Evolutionary conservation across 1,140 invertebrate species (phyloP), one percentile per base, ranked within the genome.

Genomic region (Metaphire vulgaris): DNA sequence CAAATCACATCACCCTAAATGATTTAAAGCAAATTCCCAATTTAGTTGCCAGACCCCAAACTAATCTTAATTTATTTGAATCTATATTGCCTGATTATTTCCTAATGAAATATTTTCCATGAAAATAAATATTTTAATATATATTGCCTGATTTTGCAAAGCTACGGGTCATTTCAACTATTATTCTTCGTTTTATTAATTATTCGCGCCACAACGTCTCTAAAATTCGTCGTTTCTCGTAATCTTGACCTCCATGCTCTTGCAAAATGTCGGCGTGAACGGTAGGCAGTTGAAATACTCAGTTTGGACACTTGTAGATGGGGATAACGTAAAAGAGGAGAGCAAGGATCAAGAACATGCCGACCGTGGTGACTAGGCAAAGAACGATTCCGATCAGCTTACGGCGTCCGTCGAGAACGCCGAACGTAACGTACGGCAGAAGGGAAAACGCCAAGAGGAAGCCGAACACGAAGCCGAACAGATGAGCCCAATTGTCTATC

Each of bases 401-500:
- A n/a, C 93, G 28, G n/a, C 74, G 29, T 34, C 67, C 32, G 28
- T 74, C 74, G n/a, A 21, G 21, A 28, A 67, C 74, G 28, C 33
- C 67, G 30, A 74, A 67, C 21, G 12, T 74, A 15, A 74, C 64
- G 28, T 73, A 96, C 16, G 94, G 94, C 83, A 96, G 88, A 64
- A 97, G 83, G 16, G 93, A 92, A 87, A 95, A 95, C 16, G 95
- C 93, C 2, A 97, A 88, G 15, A 98, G 87, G 82, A 96, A 93
- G 75, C 96, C 96, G 84, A 96, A 95, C 56, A 95, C 88, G 84
- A 98, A 97, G 92, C 86, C 90, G 78, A 89, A 95, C 12, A 97
- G 87, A 85, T 98, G 95, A 34, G 96, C 94, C 87, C 95, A 98
- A 88, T 98, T 98, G 88, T 98, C 96, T 94, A 98, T 1, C 96